Conservation (phyloP, 2,888 invertebrate genomes). For the Macrophya alboannulata region DNA sequence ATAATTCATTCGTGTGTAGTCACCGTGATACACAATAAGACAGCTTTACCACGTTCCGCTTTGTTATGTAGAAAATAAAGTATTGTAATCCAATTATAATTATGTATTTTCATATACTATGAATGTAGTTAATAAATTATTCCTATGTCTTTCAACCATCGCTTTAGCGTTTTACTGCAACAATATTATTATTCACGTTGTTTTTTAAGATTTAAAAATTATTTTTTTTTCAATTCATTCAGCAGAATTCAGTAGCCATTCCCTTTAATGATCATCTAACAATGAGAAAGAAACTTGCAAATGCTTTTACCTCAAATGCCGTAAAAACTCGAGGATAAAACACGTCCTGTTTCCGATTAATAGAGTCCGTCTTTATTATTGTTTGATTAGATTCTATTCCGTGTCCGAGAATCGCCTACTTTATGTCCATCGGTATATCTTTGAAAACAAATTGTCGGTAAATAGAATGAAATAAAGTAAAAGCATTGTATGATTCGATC, state of each 20-base stretch:
- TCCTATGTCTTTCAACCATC: constrained; percentile 63
- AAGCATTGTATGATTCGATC: constrained; percentile 4
- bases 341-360: background rate
- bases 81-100: constrained; percentile 32
- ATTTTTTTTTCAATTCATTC: background rate
- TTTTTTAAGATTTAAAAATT: background rate
- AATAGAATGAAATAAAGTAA: background rate
- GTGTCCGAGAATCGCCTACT: background rate
- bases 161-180: background rate
- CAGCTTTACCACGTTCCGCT: constrained; percentile 22
- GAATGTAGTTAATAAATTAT: constrained; percentile 76
- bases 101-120: constrained; percentile 65
- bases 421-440: background rate
- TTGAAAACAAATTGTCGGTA: background rate
- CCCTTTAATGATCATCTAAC: background rate
- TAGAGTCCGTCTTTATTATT: background rate
- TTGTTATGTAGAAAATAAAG: constrained; percentile 46
- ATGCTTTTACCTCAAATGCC: background rate
- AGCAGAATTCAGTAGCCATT: background rate
- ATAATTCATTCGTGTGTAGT: constrained; percentile 64
- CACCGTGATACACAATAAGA: constrained; percentile 26
- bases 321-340: background rate
- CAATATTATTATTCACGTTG: constrained; percentile 8
- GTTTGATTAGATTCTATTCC: background rate
- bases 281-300: constrained; percentile 5